Base-by-base conservation (phyloP, 2,113 vertebrate genomes). In the Labeo rohita region DNA sequence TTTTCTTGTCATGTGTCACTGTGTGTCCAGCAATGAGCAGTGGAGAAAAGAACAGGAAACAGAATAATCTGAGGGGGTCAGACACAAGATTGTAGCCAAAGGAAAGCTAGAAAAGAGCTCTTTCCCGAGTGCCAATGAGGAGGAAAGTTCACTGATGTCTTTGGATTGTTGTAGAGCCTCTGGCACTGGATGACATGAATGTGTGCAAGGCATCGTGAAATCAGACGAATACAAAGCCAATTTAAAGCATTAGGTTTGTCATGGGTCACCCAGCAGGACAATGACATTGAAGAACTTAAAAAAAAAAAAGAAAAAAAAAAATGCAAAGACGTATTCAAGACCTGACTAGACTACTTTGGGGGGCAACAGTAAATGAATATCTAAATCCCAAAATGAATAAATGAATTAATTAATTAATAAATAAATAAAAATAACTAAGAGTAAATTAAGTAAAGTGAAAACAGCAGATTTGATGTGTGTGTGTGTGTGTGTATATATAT, bases 131-230 rank as follows among this genome's bases (percentile, higher is more conserved):
- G 59, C 10, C 61, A 82, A n/a, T 47, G 65, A 36, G 23, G 15
- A 36, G 61, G 43, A 82, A 68, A 66, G 61, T 82, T 82, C 23
- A 68, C 23, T 50, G 80, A 82, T 82, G 80, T 68, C 61, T 82
- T 34, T 50, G 80, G 80, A 82, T 66, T 65, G 63, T 65, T 82
- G 66, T 52, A 45, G 23, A 6, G 61, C 80, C 80, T 68, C 63
- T 11, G 63, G 80, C 45, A 18, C 28, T 50, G 63, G n/a, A 68
- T 82, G 80, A 82, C 61, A 15, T 82, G 80, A 82, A 49, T 82
- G 80, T 36, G 80, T 82, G 45, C 80, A 82, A 52, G 23, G 61
- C 45, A 82, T 85, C 79, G 68, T 83, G 72, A 77, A 77, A 77
- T 77, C 84, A 79, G 73, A 65, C 2, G 9, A 68, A 68, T 68